Evolutionary conservation across 2,888 invertebrate species (phyloP).

Genomic region (Suillia variegata): DNA sequence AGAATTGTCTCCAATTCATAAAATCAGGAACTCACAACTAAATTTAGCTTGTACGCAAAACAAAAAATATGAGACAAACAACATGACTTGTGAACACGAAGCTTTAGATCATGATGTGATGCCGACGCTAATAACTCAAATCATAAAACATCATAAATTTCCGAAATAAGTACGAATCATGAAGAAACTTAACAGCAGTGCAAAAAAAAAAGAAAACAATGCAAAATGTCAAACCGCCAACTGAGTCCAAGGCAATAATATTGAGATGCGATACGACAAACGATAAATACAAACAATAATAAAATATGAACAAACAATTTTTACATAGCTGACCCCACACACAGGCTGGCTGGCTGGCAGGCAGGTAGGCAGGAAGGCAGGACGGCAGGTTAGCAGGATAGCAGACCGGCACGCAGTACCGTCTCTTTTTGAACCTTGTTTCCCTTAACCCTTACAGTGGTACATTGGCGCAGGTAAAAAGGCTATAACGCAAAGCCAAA

Average conservation of each 20-base stretch:
- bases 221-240: background rate
- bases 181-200: background rate
- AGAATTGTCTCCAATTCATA: too few relatives aligned
- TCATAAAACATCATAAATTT: slow-evolving; percentile 15
- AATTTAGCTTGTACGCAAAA: background rate
- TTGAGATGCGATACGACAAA: slow-evolving; percentile 12
- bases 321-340: slow-evolving; percentile 28
- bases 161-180: background rate
- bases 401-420: slow-evolving; percentile 16
- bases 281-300: slow-evolving; percentile 26
- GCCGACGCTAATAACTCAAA: slow-evolving; percentile 17
- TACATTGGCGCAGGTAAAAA: background rate
- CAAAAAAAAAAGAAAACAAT: background rate
- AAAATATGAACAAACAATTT: slow-evolving; percentile 23
- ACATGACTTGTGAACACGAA: slow-evolving; percentile 11
- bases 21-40: too few relatives aligned
- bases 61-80: background rate
- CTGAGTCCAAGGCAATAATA: background rate
- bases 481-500: background rate
- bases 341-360: too few relatives aligned
- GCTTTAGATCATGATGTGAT: slow-evolving; percentile 7
- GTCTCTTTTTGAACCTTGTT: background rate
- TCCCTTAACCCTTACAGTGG: too few relatives aligned
- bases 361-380: too few relatives aligned
- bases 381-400: too few relatives aligned